These are phyloP conservation scores for Strigamia crassipes DNA, from an alignment of 2,888 invertebrate species.

Conservation along the genomic window DNA sequence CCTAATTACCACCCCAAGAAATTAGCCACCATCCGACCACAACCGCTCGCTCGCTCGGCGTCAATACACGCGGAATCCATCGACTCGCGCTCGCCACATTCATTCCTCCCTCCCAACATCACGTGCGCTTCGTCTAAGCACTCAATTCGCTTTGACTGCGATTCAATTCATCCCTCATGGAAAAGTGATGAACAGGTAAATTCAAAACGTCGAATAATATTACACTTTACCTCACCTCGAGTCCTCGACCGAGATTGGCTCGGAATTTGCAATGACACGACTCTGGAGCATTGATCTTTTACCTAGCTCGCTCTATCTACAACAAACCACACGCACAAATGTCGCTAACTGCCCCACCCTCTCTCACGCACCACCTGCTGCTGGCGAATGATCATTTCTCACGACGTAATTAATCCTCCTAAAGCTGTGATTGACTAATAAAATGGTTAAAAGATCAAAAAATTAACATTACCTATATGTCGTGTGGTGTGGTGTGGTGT, in stretches of 20 bases:
- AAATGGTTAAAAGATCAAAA: not conserved
- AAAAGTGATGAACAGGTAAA: not conserved
- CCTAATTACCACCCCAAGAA: conserved; percentile 34
- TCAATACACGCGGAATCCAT: conserved; percentile 8
- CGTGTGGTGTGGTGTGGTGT: not conserved
- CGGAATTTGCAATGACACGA: not conserved
- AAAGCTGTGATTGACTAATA: conserved; percentile 2
- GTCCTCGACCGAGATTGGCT: not conserved
- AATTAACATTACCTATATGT: not conserved
- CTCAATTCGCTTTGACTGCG: not conserved
- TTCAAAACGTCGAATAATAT: not conserved
- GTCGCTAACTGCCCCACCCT: not conserved
- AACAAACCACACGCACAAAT: not conserved
- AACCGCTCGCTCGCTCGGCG: conserved; percentile 22
- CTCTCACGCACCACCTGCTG: not conserved
- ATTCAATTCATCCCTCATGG: not conserved
- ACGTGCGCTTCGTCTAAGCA: not conserved
- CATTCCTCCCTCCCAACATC: not conserved
- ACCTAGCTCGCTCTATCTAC: not conserved
- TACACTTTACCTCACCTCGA: not conserved
- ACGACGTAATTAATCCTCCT: not conserved
- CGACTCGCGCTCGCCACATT: not conserved
- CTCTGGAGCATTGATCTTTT: not conserved
- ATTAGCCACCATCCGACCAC: conserved; percentile 30
- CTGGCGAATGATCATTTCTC: conserved; percentile 1